Base-by-base conservation (phyloP, 2,888 invertebrate species). In the Ametastegia equiseti region DNA sequence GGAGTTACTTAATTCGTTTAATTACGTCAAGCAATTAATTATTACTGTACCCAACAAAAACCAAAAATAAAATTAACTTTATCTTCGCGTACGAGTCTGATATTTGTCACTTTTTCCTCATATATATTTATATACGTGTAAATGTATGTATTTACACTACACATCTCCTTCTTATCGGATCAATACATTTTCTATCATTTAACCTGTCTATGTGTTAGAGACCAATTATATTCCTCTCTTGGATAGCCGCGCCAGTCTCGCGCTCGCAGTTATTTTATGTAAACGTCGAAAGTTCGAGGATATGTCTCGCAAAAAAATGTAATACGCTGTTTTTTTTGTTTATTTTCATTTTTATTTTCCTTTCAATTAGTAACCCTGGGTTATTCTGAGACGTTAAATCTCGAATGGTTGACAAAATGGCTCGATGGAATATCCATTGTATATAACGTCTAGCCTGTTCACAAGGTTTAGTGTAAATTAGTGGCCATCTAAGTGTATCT, bases 71-170 rank as follows among this genome's bases (percentile, higher is more conserved):
- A 87, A 84, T 85, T 87, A 83, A 85, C 82, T 86, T 85, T 84
- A 86, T 88, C 87, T 86, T 86, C 86, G 84, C 85, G 85, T 84
- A 82, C 54, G n/a, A 67, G 81, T 82, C 36, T 81, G 47, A 47
- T 71, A 71, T 71, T 71, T 71, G 45, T 71, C 42, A 47, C 27
- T 47, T n/a, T 27, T 47, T 71, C 47, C 45, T 47, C 27, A 30
- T 27, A n/a, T 33, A 15, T 65, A 33, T n/a, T n/a, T n/a, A n/a
- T n/a, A n/a, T n/a, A n/a, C n/a, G n/a, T n/a, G n/a, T n/a, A n/a
- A n/a, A n/a, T 54, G n/a, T 54, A n/a, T 54, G 54, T 54, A 54
- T n/a, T 13, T 27, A 67, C 67, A 67, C 67, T 13, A 67, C 36
- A 67, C 39, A 36, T 39, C 67, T 39, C 39, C 45, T 45, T 45